Base-by-base conservation (phyloP, 2,113 vertebrate species). In the Carollia perspicillata region DNA sequence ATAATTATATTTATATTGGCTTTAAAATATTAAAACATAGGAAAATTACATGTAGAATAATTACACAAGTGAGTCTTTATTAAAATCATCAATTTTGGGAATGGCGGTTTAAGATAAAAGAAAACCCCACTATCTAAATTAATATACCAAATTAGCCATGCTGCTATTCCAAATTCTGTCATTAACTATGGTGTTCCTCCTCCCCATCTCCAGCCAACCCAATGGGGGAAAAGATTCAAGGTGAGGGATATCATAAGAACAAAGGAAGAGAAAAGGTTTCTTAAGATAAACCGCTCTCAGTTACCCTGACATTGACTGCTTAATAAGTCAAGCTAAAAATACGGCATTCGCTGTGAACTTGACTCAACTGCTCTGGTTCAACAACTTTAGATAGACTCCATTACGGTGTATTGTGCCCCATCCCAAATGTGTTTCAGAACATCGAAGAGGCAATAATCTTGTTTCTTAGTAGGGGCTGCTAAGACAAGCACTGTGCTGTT, bases 311-410 rank as follows among this genome's bases (percentile, higher is more conserved):
- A 95, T 6, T n/a, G 20, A 90, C 89, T 95, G 77, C 4, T 97
- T 94, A 65, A 94, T 96, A 93, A 96, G 85, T 88, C 66, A 95
- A 95, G 74, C 35, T 94, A 89, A 96, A 98, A 95, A n/a, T 55
- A 80, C 8, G 72, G 78, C 93, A 94, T 95, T 98, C 95, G 90
- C 66, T 93, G 69, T 96, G 92, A 95, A 49, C 84, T 93, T 94
- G 60, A 91, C 35, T 94, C 94, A 66, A 88, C 55, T 83, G 58
- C 92, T 92, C 75, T 94, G 75, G 74, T 94, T 95, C 96, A 97
- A 94, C 37, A 90, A 96, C 95, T 91, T 86, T 89, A 95, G 63
- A 85, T 63, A 85, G 87, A 71, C 89, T 97, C 86, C 18, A 65
- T 89, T 88, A 97, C 93, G 51, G 69, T 69, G 79, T 83, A 96